Base-by-base conservation (phyloP, 2,113 vertebrate species). In the rat (Rattus norvegicus) region DNA sequence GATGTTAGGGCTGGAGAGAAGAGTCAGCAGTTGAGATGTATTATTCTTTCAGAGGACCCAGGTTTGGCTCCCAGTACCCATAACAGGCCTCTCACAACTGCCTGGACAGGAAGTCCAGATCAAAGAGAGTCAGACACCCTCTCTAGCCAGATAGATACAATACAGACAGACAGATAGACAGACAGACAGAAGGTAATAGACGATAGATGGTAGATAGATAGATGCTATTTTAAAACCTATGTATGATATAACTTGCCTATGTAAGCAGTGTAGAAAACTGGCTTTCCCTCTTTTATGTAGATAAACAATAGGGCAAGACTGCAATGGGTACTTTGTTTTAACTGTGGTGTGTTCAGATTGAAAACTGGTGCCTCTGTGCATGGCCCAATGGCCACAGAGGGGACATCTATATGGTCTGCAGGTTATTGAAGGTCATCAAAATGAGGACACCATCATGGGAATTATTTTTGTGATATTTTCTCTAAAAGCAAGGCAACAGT, bases 401-500 rank as follows among this genome's bases (percentile, higher is more conserved):
- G 81, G n/a, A 70, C 77, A 81, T 61, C 5, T 76, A 52, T 80
- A 54, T 19, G 72, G 0, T 61, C 97, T 90, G n/a, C 56, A 94
- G 89, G 76, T 70, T 88, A 65, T 0, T 88, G 59, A 65, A 95
- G 77, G 90, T 93, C 77, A 85, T 36, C 92, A 96, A 73, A 96
- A 94, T 80, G 33, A 52, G 22, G 39, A 93, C 43, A 88, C 85
- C 86, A 65, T 61, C 0, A 63, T 69, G 59, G 67, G 94, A 96
- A 54, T 28, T 43, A 7, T 0, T 96, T 97, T 92, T 92, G 98
- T 92, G 88, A 90, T 79, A 54, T 93, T 98, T 98, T 94, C 96
- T 97, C 96, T 97, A 97, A 97, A 93, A 89, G 94, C 97, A 90
- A 95, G 95, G 97, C 96, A 97, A 96, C 30, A 33, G 88, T 88